These are phyloP conservation scores for Limnephilus lunatus DNA, from an alignment of 2,888 invertebrate species.

Conservation along the genomic window DNA sequence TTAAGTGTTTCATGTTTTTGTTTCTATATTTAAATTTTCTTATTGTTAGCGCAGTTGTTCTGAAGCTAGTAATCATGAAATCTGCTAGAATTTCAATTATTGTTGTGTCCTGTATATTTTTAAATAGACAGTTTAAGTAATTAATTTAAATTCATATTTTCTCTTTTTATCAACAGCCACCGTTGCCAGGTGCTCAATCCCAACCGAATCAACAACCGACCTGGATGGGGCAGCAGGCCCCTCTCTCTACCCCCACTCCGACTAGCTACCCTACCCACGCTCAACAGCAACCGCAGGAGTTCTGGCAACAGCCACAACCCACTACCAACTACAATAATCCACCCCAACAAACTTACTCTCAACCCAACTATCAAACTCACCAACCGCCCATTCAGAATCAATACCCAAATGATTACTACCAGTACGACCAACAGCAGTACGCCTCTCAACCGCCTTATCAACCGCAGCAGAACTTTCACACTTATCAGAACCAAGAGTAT, in stretches of 20 bases:
- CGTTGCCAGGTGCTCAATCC: constrained; percentile 42
- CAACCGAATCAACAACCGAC: constrained; percentile 13
- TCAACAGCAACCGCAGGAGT: constrained; percentile 73
- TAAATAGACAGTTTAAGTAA: background rate
- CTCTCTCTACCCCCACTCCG: constrained; percentile 64
- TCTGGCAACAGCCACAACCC: constrained; percentile 69
- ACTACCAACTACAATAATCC: constrained; percentile 5
- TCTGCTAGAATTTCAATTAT: background rate
- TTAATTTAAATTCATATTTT: background rate
- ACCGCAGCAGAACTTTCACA: constrained; percentile 63
- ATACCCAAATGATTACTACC: constrained; percentile 52
- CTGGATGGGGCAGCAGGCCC: constrained; percentile 44
- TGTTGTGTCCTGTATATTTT: background rate
- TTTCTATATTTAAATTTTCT: background rate
- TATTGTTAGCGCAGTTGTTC: background rate
- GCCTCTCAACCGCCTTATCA: constrained; percentile 71
- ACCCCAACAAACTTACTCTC: constrained; percentile 66
- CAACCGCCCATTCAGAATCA: constrained; percentile 46
- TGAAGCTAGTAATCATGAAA: background rate
- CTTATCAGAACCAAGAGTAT: constrained; percentile 69
- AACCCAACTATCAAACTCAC: constrained; percentile 71
- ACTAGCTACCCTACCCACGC: constrained; percentile 54
- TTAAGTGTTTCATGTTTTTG: background rate
- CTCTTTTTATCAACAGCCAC: constrained; percentile 47
- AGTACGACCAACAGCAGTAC: constrained; percentile 70